Evolutionary conservation across 1,140 invertebrate species (phyloP), one percentile per base, ranked within the genome.

Genomic region (Aphelenchoides avenae): DNA sequence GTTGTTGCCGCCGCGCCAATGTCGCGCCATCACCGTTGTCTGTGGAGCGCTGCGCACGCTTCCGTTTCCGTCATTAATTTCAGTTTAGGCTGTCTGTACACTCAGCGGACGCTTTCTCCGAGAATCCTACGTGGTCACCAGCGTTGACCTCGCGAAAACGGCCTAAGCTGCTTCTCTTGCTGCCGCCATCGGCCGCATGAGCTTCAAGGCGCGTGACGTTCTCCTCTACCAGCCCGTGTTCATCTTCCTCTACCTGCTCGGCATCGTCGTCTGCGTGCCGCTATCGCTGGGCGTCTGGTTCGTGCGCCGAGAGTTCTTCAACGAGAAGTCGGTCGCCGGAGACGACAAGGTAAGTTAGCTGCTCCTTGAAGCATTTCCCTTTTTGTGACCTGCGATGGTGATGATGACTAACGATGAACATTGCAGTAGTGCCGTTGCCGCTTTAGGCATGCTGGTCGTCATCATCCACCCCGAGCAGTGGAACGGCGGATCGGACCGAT

Each of bases 391-490:
- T 20, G 5, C 6, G 3, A 42, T 11, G 55, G 37, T 13, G 30
- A 22, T 29, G 4, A 26, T 5, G 34, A 20, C 56, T 1, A 54
- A 7, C 52, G 3, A 3, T 9, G 41, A 64, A 13, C 11, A 15
- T 69, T n/a, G 51, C 15, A 9, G 59, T n/a, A n/a, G n/a, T n/a
- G n/a, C n/a, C 26, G 44, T 15, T 39, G 29, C 7, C 30, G 15
- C 57, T 55, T 57, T 33, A 71, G 57, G 39, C 56, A 75, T 75
- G 73, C 74, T 67, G 48, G 68, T 75, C 53, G 71, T 75, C 56
- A 71, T 76, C 48, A 64, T 75, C 55, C 73, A 75, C 51, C 73
- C 73, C 20, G 73, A 77, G 50, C 74, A 77, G 50, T 75, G 73
- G 72, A 75, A 75, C 54, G 71, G 71, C 24, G 71, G 71, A 6